Percentiles rank a stretch among this genome's conserved stretches.
Evolutionary conservation across 2,797 vertebrate species (phyloP).

Genomic region (Sebastes steindachneri): DNA sequence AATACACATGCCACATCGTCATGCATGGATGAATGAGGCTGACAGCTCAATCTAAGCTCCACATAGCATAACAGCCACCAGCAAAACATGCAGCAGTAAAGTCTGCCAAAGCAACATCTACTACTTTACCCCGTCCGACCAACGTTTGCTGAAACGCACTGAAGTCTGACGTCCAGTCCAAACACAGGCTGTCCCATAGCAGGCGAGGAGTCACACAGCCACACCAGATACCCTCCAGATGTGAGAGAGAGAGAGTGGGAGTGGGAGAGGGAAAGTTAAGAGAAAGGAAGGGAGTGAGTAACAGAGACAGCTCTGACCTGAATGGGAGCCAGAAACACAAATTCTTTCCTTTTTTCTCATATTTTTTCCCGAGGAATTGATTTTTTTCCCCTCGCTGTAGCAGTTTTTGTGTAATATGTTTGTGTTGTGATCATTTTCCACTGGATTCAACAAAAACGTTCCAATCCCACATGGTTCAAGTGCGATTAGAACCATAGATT

Average conservation of each 20-base stretch:
- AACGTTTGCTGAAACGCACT: slow-evolving; percentile 51
- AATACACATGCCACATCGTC: slow-evolving; percentile 25
- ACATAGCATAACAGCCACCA: slow-evolving; percentile 13
- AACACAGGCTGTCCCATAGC: slow-evolving; percentile 82
- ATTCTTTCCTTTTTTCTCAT: slow-evolving; percentile 72
- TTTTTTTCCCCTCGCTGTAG: slow-evolving; percentile 10
- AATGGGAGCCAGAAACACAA: slow-evolving; percentile 74
- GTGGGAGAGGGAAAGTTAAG: slow-evolving; percentile 57
- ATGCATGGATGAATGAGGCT: slow-evolving; percentile 44
- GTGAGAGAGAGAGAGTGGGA: slow-evolving; percentile 74
- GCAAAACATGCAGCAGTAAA: slow-evolving; percentile 41
- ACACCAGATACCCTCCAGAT: slow-evolving; percentile 89
- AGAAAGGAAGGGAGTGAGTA: slow-evolving; percentile 60
- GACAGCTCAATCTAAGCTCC: slow-evolving; percentile 3
- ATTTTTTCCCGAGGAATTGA: slow-evolving; percentile 11
- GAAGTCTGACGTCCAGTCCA: slow-evolving; percentile 67
- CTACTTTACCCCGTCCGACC: slow-evolving; percentile 62
- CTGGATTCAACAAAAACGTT: slow-evolving; percentile 10
- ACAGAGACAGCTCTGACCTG: slow-evolving; percentile 65
- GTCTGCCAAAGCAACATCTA: slow-evolving; percentile 18
- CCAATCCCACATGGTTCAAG: slow-evolving; percentile 3
- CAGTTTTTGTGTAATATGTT: slow-evolving; percentile 41
- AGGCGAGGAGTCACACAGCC: slow-evolving; percentile 78
- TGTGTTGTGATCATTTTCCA: slow-evolving; percentile 9
- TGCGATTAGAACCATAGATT: neutral